Base-by-base conservation (phyloP, 2,113 vertebrate species). In the Entomyzon cyanotis region DNA sequence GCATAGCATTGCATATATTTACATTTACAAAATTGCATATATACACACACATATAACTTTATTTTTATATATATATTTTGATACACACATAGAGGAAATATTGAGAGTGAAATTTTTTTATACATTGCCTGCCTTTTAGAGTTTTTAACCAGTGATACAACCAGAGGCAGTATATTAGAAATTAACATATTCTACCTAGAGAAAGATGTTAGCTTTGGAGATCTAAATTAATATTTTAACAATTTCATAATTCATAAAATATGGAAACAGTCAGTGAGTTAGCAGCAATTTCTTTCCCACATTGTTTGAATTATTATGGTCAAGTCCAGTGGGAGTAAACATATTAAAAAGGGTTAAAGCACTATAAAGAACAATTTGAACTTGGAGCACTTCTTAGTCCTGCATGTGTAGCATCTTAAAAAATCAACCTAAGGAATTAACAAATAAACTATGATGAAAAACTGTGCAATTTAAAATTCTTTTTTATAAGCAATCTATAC, bases 111-210 rank as follows among this genome's bases (percentile, higher is more conserved):
- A 16, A 2, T 58, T 39, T 3, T 3, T 33, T 94, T 30, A 70
- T 8, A 7, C 15, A 3, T 60, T 64, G 31, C 7, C 13, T 0
- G 0, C 5, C 13, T 79, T 70, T 58, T 41, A 73, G 7, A 6
- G 5, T 25, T 90, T 89, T 77, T 81, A 83, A 84, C 12, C 12
- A 46, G 4, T 65, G 42, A 58, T n/a, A 59, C 5, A 60, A 23
- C 25, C 39, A 67, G 6, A 74, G 15, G 5, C 17, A 73, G 7
- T 39, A 46, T 56, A 89, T 87, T 50, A 52, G 20, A 49, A 84
- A 59, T 35, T 39, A 63, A 39, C 5, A 18, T 7, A 10, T 71
- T 70, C 15, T 63, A 90, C 9, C 9, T 75, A 17, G 4, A 75
- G 56, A 35, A 84, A 85, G 8, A 33, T 58, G 5, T 35, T 76